Conservation (phyloP, 2,888 invertebrate species). For the Metopia argyrocephala region DNA sequence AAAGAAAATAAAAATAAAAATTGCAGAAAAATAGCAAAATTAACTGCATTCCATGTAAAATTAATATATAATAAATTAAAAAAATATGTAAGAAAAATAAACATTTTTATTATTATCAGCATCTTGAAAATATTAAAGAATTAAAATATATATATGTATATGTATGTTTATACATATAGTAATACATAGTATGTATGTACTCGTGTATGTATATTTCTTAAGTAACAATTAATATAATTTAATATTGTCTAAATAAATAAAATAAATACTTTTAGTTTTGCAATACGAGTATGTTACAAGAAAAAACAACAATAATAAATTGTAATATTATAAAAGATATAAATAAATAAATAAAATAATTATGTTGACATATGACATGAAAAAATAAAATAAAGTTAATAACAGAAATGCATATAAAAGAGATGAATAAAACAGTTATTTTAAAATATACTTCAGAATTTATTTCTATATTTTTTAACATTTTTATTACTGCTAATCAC, state of each 20-base stretch:
- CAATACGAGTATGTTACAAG: conserved; percentile 70
- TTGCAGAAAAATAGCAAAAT: conserved; percentile 64
- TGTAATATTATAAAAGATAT: conserved; percentile 48
- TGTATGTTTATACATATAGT: too few relatives aligned
- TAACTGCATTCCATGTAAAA: conserved; percentile 78
- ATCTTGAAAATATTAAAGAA: too few relatives aligned
- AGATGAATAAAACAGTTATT: conserved; percentile 61
- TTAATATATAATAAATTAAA: conserved; percentile 53
- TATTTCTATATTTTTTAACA: background rate
- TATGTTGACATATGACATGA: conserved; percentile 63
- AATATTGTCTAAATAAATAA: conserved; percentile 58
- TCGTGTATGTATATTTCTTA: conserved; percentile 52
- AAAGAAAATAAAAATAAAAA: conserved; percentile 15
- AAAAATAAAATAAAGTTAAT: conserved; percentile 66
- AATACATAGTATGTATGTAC: too few relatives aligned
- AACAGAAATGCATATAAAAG: conserved; percentile 46
- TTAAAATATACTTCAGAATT: conserved; percentile 52
- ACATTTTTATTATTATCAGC: conserved; percentile 39
- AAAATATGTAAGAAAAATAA: conserved; percentile 23
- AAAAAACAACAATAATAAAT: conserved; percentile 58
- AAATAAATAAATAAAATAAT: conserved; percentile 39
- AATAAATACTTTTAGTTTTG: conserved; percentile 67
- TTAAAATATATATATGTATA: too few relatives aligned
- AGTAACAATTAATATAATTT: background rate
- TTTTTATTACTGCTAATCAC: background rate